Evolutionary conservation across 2,888 invertebrate species (phyloP).

Genomic region (Sesia bembeciformis): DNA sequence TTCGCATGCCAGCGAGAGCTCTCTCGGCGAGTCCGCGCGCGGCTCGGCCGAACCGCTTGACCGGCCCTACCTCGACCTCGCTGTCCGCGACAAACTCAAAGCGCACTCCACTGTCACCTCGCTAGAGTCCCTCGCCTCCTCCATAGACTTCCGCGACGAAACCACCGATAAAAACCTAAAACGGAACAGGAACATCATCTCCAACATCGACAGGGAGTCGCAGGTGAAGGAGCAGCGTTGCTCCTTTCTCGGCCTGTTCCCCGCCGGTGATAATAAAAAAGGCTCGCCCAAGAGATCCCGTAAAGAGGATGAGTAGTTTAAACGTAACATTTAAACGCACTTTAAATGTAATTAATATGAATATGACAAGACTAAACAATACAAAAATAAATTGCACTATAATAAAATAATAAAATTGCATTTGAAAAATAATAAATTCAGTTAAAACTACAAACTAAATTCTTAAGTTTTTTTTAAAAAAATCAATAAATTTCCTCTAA

Average conservation of each 20-base stretch:
- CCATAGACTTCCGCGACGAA: constrained; percentile 38
- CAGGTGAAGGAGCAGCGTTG: constrained; percentile 48
- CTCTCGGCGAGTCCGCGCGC: background rate
- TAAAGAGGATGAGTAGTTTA: background rate
- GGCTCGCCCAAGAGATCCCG: constrained; percentile 4
- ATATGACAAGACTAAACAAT: too few species aligned
- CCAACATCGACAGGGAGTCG: constrained; percentile 37
- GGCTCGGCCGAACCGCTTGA: background rate
- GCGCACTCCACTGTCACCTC: constrained; percentile 71
- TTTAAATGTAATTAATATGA: too few species aligned
- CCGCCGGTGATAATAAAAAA: constrained; percentile 34
- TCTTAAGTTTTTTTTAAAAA: too few species aligned
- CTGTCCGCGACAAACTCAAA: constrained; percentile 27
- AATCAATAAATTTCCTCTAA: too few species aligned
- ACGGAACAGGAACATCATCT: constrained; percentile 35
- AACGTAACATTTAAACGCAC: too few species aligned
- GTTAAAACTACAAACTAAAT: too few species aligned
- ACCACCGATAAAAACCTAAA: constrained; percentile 29
- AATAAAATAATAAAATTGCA: too few species aligned
- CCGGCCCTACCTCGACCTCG: constrained; percentile 38
- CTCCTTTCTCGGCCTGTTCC: constrained; percentile 38
- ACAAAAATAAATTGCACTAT: too few species aligned
- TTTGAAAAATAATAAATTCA: too few species aligned
- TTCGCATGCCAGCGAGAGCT: background rate
- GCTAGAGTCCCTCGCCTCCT: constrained; percentile 66